Conservation (phyloP, 2,797 vertebrate species). For the Anabas testudineus region DNA sequence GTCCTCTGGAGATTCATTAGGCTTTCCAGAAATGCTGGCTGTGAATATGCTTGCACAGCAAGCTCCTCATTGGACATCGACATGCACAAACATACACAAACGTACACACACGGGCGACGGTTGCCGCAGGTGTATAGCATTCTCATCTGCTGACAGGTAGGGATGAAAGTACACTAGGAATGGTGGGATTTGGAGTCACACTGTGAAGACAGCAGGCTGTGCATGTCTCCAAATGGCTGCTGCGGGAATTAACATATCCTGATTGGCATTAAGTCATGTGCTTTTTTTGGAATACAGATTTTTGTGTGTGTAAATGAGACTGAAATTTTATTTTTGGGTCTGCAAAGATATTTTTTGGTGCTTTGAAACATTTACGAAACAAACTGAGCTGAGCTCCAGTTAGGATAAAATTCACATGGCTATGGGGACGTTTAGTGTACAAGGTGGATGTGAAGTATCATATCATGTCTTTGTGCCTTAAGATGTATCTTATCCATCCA, state of each 20-base stretch:
- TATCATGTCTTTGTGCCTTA: not conserved
- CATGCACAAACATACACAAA: conserved; percentile 47
- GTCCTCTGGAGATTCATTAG: conserved; percentile 81
- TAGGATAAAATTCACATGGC: too few species aligned
- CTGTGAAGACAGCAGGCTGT: conserved; percentile 68
- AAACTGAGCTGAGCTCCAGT: not conserved
- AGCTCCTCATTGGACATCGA: conserved; percentile 55
- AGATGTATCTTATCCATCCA: not conserved
- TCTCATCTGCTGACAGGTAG: conserved; percentile 76
- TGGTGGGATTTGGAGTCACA: conserved; percentile 70
- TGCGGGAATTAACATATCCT: conserved; percentile 65
- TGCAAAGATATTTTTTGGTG: conserved; percentile 10
- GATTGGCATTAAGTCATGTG: conserved; percentile 39
- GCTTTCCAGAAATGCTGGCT: conserved; percentile 72
- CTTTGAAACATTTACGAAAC: conserved; percentile 2
- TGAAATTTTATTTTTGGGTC: not conserved
- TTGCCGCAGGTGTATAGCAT: conserved; percentile 68
- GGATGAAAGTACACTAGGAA: conserved; percentile 64
- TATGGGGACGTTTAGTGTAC: too few species aligned
- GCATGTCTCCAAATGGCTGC: conserved; percentile 64
- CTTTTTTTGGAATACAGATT: conserved; percentile 47
- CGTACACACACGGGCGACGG: conserved; percentile 41
- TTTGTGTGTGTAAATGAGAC: conserved; percentile 35
- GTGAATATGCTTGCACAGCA: conserved; percentile 76
- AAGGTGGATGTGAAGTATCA: not conserved